A percentile compares a stretch with the other conserved stretches of the same genome.
Evolutionary conservation across 2,888 invertebrate species (phyloP).

Genomic region (Drosophila nr. perissopoda): DNA sequence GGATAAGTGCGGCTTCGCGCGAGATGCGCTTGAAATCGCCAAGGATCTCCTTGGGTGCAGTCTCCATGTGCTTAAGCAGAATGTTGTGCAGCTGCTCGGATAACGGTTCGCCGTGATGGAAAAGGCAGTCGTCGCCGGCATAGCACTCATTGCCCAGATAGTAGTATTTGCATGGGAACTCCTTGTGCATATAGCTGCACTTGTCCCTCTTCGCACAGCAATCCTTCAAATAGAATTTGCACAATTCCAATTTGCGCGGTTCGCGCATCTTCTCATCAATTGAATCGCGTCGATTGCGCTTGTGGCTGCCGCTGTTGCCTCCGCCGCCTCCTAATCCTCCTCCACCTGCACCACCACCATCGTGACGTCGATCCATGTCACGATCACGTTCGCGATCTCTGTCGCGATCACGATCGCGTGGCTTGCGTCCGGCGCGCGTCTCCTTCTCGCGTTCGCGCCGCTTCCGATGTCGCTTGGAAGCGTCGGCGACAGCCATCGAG

Average conservation of each 20-base stretch:
- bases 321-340: slow-evolving; percentile 66
- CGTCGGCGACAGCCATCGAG: slow-evolving; percentile 59
- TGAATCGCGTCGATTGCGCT: slow-evolving; percentile 86
- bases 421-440: slow-evolving; percentile 81
- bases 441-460: slow-evolving; percentile 73
- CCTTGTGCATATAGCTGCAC: slow-evolving; percentile 98
- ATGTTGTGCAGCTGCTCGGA: slow-evolving; percentile 90
- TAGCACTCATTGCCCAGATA: slow-evolving; percentile 96
- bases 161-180: slow-evolving; percentile 98
- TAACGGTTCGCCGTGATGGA: slow-evolving; percentile 95
- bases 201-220: slow-evolving; percentile 97
- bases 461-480: slow-evolving; percentile 85
- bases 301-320: slow-evolving; percentile 45
- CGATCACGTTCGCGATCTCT: slow-evolving; percentile 80
- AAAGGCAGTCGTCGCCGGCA: slow-evolving; percentile 94
- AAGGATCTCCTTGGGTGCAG: slow-evolving; percentile 95
- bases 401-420: slow-evolving; percentile 82
- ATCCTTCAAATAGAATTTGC: slow-evolving; percentile 98
- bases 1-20: slow-evolving; percentile 89
- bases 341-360: slow-evolving; percentile 82
- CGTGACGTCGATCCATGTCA: slow-evolving; percentile 84
- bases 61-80: slow-evolving; percentile 92
- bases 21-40: slow-evolving; percentile 95
- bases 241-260: slow-evolving; percentile 95
- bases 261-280: slow-evolving; percentile 87